Evolutionary conservation across 2,797 vertebrate genomes (phyloP).

Genomic region (Labeo calbasu): DNA sequence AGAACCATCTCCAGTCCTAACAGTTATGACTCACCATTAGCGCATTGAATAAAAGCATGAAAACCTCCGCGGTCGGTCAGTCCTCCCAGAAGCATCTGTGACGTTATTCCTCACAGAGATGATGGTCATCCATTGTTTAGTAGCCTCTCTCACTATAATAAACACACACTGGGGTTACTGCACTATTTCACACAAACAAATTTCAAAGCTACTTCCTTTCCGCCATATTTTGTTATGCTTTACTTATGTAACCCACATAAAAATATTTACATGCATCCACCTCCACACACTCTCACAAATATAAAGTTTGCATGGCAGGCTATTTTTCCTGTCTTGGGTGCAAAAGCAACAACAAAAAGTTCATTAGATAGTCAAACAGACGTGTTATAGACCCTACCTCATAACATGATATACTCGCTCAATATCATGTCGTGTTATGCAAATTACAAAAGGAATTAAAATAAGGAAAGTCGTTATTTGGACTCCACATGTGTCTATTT

Average conservation of each 20-base stretch:
- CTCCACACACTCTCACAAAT: background rate
- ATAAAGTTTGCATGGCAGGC: no score
- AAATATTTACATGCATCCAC: background rate
- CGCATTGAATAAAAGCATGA: constrained; percentile 52
- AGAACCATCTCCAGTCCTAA: constrained; percentile 48
- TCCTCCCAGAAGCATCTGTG: constrained; percentile 21
- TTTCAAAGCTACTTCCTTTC: background rate
- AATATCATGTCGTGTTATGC: background rate
- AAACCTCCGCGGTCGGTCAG: constrained; percentile 37
- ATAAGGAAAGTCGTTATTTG: background rate
- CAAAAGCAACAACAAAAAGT: background rate
- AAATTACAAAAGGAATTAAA: background rate
- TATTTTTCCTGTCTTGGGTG: background rate
- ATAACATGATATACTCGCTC: background rate
- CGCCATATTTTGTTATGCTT: background rate
- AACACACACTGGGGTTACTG: constrained; percentile 11
- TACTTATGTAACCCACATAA: background rate
- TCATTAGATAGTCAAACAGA: background rate
- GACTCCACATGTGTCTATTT: background rate
- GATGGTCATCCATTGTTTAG: constrained; percentile 12
- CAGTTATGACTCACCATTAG: constrained; percentile 59
- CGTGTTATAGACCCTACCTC: background rate
- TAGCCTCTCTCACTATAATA: background rate
- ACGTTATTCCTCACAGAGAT: constrained; percentile 26
- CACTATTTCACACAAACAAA: background rate